Percentiles rank a stretch among this genome's conserved stretches.
Evolutionary conservation across 2,113 vertebrate genomes (phyloP).

Genomic region (Erpornis zantholeuca): DNA sequence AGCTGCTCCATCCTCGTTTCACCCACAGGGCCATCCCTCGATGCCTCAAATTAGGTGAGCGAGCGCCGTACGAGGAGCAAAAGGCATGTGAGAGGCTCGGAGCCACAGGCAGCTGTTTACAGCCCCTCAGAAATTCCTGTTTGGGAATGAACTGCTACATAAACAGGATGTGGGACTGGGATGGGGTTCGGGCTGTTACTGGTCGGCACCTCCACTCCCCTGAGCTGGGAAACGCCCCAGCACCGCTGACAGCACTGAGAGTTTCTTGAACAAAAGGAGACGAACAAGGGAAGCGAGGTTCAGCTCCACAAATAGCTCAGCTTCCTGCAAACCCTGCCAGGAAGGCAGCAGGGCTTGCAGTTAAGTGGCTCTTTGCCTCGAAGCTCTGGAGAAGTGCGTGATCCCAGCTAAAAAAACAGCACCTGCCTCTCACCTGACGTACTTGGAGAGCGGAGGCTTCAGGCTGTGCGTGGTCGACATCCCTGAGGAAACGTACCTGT

Average conservation of each 20-base stretch:
- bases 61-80: background rate
- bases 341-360: conserved; percentile 10
- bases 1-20: background rate
- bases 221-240: conserved; percentile 32
- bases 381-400: background rate
- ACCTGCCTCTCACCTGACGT: conserved; percentile 82
- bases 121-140: background rate
- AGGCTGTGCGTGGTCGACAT: conserved; percentile 84
- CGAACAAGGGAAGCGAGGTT: conserved; percentile 36
- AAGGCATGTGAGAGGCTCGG: background rate
- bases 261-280: conserved; percentile 50
- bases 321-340: conserved; percentile 45
- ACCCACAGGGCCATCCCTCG: background rate
- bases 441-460: conserved; percentile 84
- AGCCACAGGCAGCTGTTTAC: conserved; percentile 15
- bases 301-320: conserved; percentile 11
- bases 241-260: background rate
- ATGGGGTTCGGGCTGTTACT: background rate
- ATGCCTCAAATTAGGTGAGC: background rate
- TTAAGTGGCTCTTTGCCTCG: background rate
- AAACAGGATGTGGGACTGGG: conserved; percentile 50
- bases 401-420: background rate
- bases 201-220: background rate
- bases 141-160: background rate
- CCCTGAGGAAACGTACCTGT: conserved; percentile 91